Evolutionary conservation across 1,140 invertebrate species (phyloP).

Genomic region (Habropoda laboriosa): DNA sequence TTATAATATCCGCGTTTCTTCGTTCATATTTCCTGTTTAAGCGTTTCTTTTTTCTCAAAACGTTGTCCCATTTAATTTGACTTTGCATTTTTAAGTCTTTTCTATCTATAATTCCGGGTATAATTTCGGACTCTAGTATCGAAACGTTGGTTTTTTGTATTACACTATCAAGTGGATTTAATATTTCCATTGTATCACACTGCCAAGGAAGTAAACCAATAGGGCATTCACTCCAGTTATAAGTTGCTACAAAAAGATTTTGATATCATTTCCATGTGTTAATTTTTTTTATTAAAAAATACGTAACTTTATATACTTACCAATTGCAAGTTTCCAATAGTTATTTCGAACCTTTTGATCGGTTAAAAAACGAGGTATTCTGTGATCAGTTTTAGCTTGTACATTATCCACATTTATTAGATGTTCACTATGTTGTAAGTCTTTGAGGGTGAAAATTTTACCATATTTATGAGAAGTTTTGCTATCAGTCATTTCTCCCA

Average conservation of each 20-base stretch:
- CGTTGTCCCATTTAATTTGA: constrained; percentile 72
- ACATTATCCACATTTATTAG: constrained; percentile 1
- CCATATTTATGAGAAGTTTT: neutral
- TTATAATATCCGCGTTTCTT: constrained; percentile 52
- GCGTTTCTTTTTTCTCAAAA: constrained; percentile 69
- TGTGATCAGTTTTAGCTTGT: constrained; percentile 20
- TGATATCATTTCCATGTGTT: neutral
- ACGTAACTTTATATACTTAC: constrained; percentile 44
- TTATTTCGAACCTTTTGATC: constrained; percentile 70
- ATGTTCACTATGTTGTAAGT: constrained; percentile 50
- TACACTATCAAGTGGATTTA: constrained; percentile 40
- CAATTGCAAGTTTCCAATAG: constrained; percentile 61
- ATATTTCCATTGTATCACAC: constrained; percentile 59
- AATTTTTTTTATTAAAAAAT: constrained; percentile 14
- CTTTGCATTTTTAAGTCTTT: constrained; percentile 65
- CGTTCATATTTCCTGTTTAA: constrained; percentile 58
- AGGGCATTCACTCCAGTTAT: constrained; percentile 72
- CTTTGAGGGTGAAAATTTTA: constrained; percentile 57
- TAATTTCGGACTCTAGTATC: constrained; percentile 51
- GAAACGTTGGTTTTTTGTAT: constrained; percentile 40
- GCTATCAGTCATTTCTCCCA: constrained; percentile 9
- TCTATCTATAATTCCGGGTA: constrained; percentile 69
- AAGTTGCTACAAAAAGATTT: constrained; percentile 56
- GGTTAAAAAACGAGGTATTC: constrained; percentile 29
- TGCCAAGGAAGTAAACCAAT: constrained; percentile 80